Evolutionary conservation across 2,113 vertebrate genomes (phyloP), one percentile per base, ranked within the genome.

Genomic region (Oryzias woworae): DNA sequence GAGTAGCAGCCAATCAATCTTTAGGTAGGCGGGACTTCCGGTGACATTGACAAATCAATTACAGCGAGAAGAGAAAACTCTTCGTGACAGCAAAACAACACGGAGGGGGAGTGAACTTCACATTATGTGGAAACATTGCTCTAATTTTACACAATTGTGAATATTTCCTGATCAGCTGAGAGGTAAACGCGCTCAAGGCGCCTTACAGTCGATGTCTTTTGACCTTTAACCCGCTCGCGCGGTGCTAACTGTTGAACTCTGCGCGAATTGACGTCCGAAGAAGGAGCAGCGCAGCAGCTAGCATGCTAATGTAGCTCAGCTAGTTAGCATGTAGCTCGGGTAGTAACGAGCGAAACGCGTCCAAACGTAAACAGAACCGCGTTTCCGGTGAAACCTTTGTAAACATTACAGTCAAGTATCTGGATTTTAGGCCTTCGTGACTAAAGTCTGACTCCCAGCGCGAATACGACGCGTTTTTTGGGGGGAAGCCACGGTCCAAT

Each of bases 101-200:
- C 17, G 5, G 62, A 86, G 84, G 75, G 87, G 90, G 91, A 87
- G 90, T 86, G 76, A 92, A 92, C 87, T 92, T 94, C 94, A 93
- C 94, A 92, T 94, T 94, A 94, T 88, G 92, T n/a, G 83, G 78
- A 76, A 78, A 85, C 75, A 85, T 84, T 86, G 62, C 57, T 73
- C 78, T 78, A 71, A 49, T 60, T 75, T 43, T 51, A 65, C 45
- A 61, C 56, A 63, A 61, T 58, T 66, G 77, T 73, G 71, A 71
- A 78, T 77, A 22, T 71, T 82, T 69, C 72, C 68, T 69, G 62
- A 70, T 58, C 71, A 68, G 53, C 70, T 45, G 41, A 70, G 87
- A 92, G 92, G 91, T 92, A 92, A 91, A 78, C 14, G 2, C 17
- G 47, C 44, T 48, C 7, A 47, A 28, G n/a, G 15, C 5, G 58